phyloP scores from a whole-genome alignment of 2,888 invertebrate genomes.

The Melipona beecheii region DNA sequence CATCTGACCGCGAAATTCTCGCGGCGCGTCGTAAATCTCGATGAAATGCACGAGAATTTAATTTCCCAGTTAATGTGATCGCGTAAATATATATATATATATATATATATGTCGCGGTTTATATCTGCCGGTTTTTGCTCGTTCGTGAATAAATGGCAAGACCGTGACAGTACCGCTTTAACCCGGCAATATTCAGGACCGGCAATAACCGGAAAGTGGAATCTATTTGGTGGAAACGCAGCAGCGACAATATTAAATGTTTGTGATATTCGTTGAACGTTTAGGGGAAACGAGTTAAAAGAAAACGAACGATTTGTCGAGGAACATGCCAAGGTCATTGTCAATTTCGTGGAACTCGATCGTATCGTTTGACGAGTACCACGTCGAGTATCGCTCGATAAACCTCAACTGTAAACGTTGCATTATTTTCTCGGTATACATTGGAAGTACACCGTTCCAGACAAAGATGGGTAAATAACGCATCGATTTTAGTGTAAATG shows the following conservation, averaged over 20 bases:
- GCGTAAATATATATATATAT: constrained; percentile 77
- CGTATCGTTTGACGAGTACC: neutral
- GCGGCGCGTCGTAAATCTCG: constrained; percentile 33
- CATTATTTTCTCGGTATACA: neutral
- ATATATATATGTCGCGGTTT: constrained; percentile 76
- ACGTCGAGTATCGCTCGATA: constrained; percentile 10
- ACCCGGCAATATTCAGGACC: constrained; percentile 58
- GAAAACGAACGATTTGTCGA: neutral
- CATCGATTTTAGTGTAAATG: constrained; percentile 12
- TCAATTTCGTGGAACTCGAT: neutral
- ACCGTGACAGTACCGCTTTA: constrained; percentile 34
- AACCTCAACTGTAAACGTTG: neutral
- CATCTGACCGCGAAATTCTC: constrained; percentile 58
- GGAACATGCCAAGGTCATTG: neutral
- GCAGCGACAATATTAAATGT: neutral
- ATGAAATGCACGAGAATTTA: constrained; percentile 75
- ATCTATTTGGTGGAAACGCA: too few species aligned
- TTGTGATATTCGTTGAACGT: neutral
- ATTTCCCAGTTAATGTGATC: constrained; percentile 70
- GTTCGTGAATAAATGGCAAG: constrained; percentile 72
- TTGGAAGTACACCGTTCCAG: neutral
- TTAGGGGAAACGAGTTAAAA: neutral
- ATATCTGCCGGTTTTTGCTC: constrained; percentile 68
- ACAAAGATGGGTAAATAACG: constrained; percentile 3
- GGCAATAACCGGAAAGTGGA: too few species aligned